Conservation (phyloP, 2,113 vertebrate species). For the Nycticryphes semicollaris region DNA sequence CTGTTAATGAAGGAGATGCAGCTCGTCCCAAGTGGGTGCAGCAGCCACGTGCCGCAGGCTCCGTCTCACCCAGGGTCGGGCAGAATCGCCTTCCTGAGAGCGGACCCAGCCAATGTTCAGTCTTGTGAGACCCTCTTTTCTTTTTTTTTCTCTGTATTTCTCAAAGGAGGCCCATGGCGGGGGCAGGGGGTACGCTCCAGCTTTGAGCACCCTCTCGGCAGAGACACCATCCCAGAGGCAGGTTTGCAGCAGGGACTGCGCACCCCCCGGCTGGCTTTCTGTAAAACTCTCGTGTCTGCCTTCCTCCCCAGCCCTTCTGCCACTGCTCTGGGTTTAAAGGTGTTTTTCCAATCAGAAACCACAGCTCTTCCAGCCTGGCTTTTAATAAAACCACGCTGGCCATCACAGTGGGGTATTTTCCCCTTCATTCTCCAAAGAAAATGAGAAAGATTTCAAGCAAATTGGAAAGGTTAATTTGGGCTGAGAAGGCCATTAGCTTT, state of each 20-base stretch:
- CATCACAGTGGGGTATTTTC: background rate
- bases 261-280: rapidly evolving
- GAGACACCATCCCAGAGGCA: background rate
- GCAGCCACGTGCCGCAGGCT: slow-evolving; percentile 44
- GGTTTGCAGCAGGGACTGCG: background rate
- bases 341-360: background rate
- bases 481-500: background rate
- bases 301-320: background rate
- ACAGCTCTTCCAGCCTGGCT: background rate
- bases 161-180: rapidly evolving
- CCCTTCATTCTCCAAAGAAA: background rate
- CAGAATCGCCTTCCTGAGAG: slow-evolving; percentile 54
- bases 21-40: slow-evolving; percentile 55
- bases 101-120: background rate
- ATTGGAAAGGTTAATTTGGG: background rate
- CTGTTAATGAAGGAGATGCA: slow-evolving; percentile 75
- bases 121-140: slow-evolving; percentile 52
- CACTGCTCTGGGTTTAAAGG: background rate
- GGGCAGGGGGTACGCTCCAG: background rate
- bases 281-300: background rate
- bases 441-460: background rate
- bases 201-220: rapidly evolving
- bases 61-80: slow-evolving; percentile 49
- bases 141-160: background rate
- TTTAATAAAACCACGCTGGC: background rate